Base-by-base conservation (phyloP, 1,140 invertebrate genomes). In the Artemia franciscana region DNA sequence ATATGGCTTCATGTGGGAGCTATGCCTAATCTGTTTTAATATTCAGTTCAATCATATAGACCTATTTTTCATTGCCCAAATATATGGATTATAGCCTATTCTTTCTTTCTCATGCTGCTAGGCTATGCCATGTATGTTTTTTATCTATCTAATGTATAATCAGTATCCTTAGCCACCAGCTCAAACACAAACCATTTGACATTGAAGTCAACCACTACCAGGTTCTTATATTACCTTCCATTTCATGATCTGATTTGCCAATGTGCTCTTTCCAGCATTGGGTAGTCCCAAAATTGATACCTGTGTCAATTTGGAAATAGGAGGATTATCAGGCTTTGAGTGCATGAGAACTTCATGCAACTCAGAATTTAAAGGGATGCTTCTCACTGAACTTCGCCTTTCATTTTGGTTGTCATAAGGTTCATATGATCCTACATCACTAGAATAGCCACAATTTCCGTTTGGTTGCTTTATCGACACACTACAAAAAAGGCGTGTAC, bases 211-310 rank as follows among this genome's bases (percentile, higher is more conserved):
- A n/a, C n/a, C n/a, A n/a, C n/a, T n/a, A n/a, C n/a, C n/a, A n/a
- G n/a, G n/a, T n/a, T n/a, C n/a, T n/a, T n/a, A n/a, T n/a, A n/a
- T n/a, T n/a, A 90, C 88, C 70, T 82, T 82, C 75, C 86, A 80
- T 58, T 82, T 78, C 39, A 87, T 76, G 24, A 96, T 77, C 69
- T 80, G 77, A 77, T 97, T 97, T 27, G 92, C 84, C 3, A 97
- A 75, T 1, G 91, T 94, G 74, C 91, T 95, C 74, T 97, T 97
- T 56, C 92, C 92, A 63, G 82, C 82, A 78, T 96, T 96, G 21
- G 92, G 91, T 15, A 83, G 73, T 7, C 92, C 92, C 65, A 97
- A 78, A 26, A 97, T 82, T 5, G 90, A 86, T 26, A 95, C 82
- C 74, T 84, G 84, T 7, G 95, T 73, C 12, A 84, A 69, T 70